Base-by-base conservation (phyloP, 1,140 invertebrate genomes). In the Holcopasites calliopsidis region DNA sequence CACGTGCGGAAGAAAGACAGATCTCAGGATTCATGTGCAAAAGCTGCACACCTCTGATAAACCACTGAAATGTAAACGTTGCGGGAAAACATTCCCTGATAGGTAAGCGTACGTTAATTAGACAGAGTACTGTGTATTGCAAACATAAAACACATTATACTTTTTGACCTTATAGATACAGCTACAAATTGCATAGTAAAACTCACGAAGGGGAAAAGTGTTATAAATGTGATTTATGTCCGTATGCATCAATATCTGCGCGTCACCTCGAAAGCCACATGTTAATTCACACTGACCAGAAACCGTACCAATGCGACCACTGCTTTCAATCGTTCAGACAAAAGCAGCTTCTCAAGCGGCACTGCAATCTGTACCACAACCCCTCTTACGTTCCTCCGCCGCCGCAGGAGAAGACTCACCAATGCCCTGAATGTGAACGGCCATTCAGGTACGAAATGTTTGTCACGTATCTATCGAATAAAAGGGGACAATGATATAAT, bases 171-270 rank as follows among this genome's bases (percentile, higher is more conserved):
- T 85, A 26, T 69, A 91, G 95, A 72, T 96, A 96, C 89, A 95
- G 94, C 76, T 96, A 95, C 85, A 96, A 95, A 85, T 86, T 94
- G 18, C 94, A 94, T 79, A 93, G 92, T 81, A 96, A 98, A 93
- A 97, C 97, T 1, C 98, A 99, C 86, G 98, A 99, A 89, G 98
- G 98, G 2, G 98, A 99, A 91, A 99, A 99, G 88, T 99, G 98
- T 91, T 99, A 96, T 92, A 98, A 97, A 87, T 99, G 98, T 92
- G 97, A 97, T 77, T 90, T 98, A 2, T 99, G 98, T 90, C 96
- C 97, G 1, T 99, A 99, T 90, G 97, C 98, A 0, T 98, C 97
- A 0, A 96, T 97, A 55, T 98, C 97, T 0, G 94, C 96, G 54
- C 94, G 97, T 0, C 97, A 98, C 90, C 93, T 99, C n/a, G 97